Evolutionary conservation across 2,797 vertebrate genomes (phyloP), one percentile per base, ranked within the genome.

Genomic region (Anableps anableps): DNA sequence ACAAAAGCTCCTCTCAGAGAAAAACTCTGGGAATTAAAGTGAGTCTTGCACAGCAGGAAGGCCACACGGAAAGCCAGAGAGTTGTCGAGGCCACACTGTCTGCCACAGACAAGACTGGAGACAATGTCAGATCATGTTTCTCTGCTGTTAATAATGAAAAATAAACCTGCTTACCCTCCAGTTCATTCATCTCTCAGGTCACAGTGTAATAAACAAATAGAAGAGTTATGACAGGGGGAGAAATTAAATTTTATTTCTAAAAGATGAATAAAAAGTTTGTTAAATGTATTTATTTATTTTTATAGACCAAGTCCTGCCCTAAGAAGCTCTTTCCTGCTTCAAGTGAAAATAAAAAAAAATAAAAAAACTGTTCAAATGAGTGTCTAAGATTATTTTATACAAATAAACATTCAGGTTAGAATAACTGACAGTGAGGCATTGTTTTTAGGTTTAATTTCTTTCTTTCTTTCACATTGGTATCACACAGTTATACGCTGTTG

Each of bases 1-100:
- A 11, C 93, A 88, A 93, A 88, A 92, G 88, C 85, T 87, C 93
- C 89, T 94, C 84, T 86, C 90, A 80, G 82, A 93, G 90, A 85
- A 86, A 86, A 82, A 89, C 79, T 88, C 13, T 79, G 85, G 84
- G 91, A 93, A 92, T 92, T 88, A 90, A 84, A 88, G 78, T 89
- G 83, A 86, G 82, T 92, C 82, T 80, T 38, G 81, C 83, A 78
- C 72, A 82, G 85, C n/a, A 88, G 89, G 90, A 82, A 81, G 92
- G 91, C 92, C 94, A 92, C 92, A 93, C 89, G 79, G 91, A 85
- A 90, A 91, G 86, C 84, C 76, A 48, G 83, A 89, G 83, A 85
- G 75, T 64, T 88, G 85, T 75, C 64, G 80, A 80, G 83, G 83
- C 88, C 81, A 84, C 83, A 86, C 85, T 84, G 75, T 74, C 81